Evolutionary conservation across 2,888 invertebrate species (phyloP).

Genomic region (Netelia fuscicornis): DNA sequence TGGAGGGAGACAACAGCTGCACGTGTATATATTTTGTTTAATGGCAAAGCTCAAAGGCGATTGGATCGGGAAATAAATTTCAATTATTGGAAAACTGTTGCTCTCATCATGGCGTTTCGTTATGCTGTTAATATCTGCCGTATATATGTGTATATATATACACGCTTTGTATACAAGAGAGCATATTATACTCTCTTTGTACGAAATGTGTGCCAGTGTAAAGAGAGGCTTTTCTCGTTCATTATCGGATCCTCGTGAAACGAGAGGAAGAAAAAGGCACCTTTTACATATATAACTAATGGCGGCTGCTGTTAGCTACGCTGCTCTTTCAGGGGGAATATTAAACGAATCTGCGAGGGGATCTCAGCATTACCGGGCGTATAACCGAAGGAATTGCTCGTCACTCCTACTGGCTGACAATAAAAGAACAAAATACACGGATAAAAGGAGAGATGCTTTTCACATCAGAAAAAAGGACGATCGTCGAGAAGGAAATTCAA

Average conservation of each 20-base stretch:
- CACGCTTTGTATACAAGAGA: constrained; percentile 3
- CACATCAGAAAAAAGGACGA: neutral
- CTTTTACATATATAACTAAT: neutral
- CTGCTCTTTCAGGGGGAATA: constrained; percentile 42
- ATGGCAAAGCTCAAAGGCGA: constrained; percentile 30
- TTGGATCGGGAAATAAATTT: constrained; percentile 57
- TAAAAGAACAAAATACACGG: constrained; percentile 47
- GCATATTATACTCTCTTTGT: constrained; percentile 36
- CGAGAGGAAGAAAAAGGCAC: constrained; percentile 39
- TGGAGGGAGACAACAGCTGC: constrained; percentile 4
- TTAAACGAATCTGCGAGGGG: constrained; percentile 56
- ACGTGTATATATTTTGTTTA: constrained; percentile 7
- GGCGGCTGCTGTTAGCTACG: constrained; percentile 38
- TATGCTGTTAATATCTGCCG: neutral
- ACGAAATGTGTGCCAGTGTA: constrained; percentile 47
- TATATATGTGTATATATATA: constrained; percentile 8
- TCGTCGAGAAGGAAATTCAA: constrained; percentile 47
- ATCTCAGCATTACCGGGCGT: constrained; percentile 35
- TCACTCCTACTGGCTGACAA: constrained; percentile 38
- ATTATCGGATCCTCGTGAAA: constrained; percentile 57
- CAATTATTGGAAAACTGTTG: constrained; percentile 67
- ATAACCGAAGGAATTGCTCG: constrained; percentile 61
- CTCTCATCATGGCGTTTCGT: constrained; percentile 22
- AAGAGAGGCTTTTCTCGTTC: constrained; percentile 58
- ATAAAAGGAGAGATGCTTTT: constrained; percentile 16